Percentiles rank a stretch among this genome's conserved stretches.
Conservation (phyloP, 2,113 vertebrate species). For the Paramisgurnus dabryanus region DNA sequence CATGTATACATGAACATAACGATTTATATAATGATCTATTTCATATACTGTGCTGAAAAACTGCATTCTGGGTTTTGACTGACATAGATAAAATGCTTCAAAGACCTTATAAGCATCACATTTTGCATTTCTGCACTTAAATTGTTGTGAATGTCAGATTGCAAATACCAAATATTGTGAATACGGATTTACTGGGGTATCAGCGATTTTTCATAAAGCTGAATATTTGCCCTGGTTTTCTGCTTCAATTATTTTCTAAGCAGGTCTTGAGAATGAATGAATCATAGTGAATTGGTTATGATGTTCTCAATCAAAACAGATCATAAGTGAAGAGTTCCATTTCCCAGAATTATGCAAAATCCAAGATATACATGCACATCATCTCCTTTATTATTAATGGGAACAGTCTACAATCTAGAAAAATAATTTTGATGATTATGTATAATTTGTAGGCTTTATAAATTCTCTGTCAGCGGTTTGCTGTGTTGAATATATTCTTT, state of each 20-base stretch:
- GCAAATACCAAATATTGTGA: constrained; percentile 48
- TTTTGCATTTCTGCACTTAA: constrained; percentile 30
- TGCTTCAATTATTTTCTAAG: constrained; percentile 43
- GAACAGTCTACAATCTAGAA: constrained; percentile 22
- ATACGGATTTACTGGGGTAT: constrained; percentile 50
- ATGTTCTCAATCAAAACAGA: constrained; percentile 40
- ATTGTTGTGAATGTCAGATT: constrained; percentile 54
- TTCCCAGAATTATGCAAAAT: constrained; percentile 29
- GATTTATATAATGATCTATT: neutral
- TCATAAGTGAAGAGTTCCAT: constrained; percentile 50
- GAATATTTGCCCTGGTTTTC: constrained; percentile 50
- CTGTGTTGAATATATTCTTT: constrained; percentile 18
- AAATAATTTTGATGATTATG: constrained; percentile 18
- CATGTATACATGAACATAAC: neutral
- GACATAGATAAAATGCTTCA: constrained; percentile 41
- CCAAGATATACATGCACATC: constrained; percentile 3
- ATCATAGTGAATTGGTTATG: constrained; percentile 41
- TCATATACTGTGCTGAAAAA: neutral
- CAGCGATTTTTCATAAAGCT: constrained; percentile 49
- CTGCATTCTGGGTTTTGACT: neutral
- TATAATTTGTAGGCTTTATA: constrained; percentile 22
- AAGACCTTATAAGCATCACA: constrained; percentile 45
- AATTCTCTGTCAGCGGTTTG: neutral
- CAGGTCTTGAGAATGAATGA: constrained; percentile 30
- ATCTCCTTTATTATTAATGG: constrained; percentile 43